A percentile compares a stretch with the other conserved stretches of the same genome.
Conservation (phyloP, 53 echinoderm and acorn worm genomes). For the Holothuria leucospilota region DNA sequence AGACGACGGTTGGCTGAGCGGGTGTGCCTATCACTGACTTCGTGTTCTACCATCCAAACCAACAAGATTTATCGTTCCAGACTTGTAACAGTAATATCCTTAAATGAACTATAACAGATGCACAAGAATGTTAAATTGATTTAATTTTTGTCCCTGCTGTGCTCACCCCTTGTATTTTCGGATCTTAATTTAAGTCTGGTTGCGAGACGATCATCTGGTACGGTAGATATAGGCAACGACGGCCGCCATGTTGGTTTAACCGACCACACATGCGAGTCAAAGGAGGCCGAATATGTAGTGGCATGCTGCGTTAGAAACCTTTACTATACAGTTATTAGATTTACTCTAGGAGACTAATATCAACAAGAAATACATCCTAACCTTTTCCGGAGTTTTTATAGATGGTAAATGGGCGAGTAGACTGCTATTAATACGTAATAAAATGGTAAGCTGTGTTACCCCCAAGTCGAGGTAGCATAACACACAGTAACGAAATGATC, state of each 20-base stretch:
- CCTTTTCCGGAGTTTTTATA: no score
- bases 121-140: slow-evolving; percentile 27
- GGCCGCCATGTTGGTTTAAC: slow-evolving; percentile 21
- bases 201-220: slow-evolving; percentile 6
- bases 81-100: slow-evolving; percentile 20
- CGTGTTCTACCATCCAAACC: no score
- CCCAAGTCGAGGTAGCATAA: no score
- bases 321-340: slow-evolving; percentile 36
- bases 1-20: no score
- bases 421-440: no score
- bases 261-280: slow-evolving; percentile 36
- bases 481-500: no score
- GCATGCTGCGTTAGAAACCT: slow-evolving; percentile 12
- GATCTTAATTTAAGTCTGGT: slow-evolving; percentile 26
- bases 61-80: no score
- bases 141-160: slow-evolving; percentile 25
- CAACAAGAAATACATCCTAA: slow-evolving; percentile 18
- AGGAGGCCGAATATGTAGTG: slow-evolving; percentile 9
- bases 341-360: slow-evolving; percentile 29
- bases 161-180: slow-evolving; percentile 11
- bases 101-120: slow-evolving; percentile 29
- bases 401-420: no score
- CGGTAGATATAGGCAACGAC: no score
- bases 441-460: no score
- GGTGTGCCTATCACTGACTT: no score